phyloP scores from a whole-genome alignment of 1,140 invertebrate species.

The Bombus pascuorum region DNA sequence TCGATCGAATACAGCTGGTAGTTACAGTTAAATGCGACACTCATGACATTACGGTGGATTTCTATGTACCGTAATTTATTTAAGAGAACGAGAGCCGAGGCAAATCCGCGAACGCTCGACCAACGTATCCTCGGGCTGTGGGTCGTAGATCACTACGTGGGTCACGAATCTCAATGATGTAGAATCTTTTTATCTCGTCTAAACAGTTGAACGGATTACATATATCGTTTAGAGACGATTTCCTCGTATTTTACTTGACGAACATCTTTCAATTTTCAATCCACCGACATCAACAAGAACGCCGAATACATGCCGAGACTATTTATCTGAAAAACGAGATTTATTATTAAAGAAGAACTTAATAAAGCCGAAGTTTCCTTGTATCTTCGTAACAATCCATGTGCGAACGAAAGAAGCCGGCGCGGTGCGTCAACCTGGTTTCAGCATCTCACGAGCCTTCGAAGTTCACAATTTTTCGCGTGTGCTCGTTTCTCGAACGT shows the following conservation, averaged over 20 bases:
- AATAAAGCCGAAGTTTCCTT: background rate
- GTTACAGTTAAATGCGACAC: background rate
- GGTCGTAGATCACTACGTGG: slow-evolving; percentile 64
- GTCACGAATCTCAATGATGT: slow-evolving; percentile 22
- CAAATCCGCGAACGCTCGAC: background rate
- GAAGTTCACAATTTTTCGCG: slow-evolving; percentile 15
- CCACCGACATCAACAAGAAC: too few relatives aligned
- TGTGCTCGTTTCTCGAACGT: slow-evolving; percentile 20
- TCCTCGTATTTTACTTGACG: background rate
- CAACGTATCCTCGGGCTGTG: slow-evolving; percentile 71
- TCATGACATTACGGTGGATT: background rate
- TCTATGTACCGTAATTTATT: slow-evolving; percentile 15
- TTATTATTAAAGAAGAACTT: background rate
- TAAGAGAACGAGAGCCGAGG: slow-evolving; percentile 17
- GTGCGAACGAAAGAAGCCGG: background rate
- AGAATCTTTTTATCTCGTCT: background rate
- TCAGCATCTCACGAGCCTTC: slow-evolving; percentile 2
- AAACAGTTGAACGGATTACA: background rate
- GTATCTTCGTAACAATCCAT: background rate
- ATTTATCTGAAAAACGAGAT: too few relatives aligned
- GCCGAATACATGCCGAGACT: too few relatives aligned
- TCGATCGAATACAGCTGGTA: slow-evolving; percentile 10
- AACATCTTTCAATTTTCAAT: too few relatives aligned
- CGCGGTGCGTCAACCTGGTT: slow-evolving; percentile 32
- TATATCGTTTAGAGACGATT: background rate